phyloP scores from a whole-genome alignment of 2,797 vertebrate species.

The Epinephelus malabaricus region DNA sequence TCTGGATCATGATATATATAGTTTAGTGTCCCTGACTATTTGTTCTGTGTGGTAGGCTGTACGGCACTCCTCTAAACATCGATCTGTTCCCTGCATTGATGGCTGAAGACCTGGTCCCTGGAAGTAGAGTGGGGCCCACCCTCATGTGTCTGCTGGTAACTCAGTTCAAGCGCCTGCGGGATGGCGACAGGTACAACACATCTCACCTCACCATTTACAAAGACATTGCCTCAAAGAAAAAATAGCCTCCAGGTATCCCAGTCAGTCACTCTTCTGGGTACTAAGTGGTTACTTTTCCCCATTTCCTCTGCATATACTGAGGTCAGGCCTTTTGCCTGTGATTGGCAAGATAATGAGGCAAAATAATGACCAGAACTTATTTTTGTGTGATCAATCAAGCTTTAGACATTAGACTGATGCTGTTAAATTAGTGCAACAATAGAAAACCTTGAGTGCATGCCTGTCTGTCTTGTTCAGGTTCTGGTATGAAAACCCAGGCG shows the following conservation, averaged over 20 bases:
- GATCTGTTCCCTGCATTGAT: constrained; percentile 98
- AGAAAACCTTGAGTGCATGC: no score
- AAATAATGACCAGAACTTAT: neutral
- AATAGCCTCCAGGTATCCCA: neutral
- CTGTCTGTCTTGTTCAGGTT: constrained; percentile 84
- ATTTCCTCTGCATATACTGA: neutral
- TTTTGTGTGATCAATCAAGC: neutral
- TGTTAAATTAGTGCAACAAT: neutral
- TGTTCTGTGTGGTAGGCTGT: constrained; percentile 84
- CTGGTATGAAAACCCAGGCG: constrained; percentile 97
- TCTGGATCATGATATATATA: neutral
- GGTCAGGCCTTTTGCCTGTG: neutral
- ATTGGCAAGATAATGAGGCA: no score
- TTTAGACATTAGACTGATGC: neutral
- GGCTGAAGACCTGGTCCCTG: constrained; percentile 96
- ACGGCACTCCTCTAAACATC: constrained; percentile 94
- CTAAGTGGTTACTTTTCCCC: neutral
- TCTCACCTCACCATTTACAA: neutral
- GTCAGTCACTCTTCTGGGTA: neutral
- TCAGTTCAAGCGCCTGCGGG: constrained; percentile 93
- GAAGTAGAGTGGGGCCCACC: constrained; percentile 95
- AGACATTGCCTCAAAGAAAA: neutral
- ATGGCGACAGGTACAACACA: constrained; percentile 93
- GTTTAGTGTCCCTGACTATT: neutral
- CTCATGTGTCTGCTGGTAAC: constrained; percentile 94